phyloP scores from a whole-genome alignment of 2,797 vertebrate genomes.

The Gadopsis bispinosus region DNA sequence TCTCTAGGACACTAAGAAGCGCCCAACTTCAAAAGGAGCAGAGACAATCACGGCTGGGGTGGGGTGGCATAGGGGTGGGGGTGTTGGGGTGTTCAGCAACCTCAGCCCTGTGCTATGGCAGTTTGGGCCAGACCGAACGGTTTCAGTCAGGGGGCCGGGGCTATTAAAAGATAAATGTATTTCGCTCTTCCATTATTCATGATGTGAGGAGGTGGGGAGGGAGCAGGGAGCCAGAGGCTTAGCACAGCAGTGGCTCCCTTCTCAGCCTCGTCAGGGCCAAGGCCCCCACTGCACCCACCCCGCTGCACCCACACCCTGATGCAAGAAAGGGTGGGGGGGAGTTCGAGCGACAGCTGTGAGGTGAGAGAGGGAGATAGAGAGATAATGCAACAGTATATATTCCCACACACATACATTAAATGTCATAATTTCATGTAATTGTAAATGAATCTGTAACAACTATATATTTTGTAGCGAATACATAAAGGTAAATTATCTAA shows the following conservation, averaged over 20 bases:
- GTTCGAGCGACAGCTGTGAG: conserved; percentile 70
- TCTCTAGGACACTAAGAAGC: conserved; percentile 89
- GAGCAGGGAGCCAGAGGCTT: conserved; percentile 79
- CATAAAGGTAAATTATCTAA: neutral
- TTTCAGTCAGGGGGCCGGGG: conserved; percentile 76
- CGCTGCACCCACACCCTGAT: conserved; percentile 68
- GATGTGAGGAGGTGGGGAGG: conserved; percentile 79
- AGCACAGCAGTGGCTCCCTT: conserved; percentile 81
- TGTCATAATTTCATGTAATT: conserved; percentile 18
- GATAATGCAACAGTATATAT: conserved; percentile 69
- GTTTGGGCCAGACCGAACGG: conserved; percentile 77
- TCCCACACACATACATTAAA: conserved; percentile 42
- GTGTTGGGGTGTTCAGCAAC: conserved; percentile 64
- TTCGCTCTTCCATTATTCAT: conserved; percentile 89
- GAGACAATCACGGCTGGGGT: conserved; percentile 80
- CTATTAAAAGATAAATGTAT: conserved; percentile 91
- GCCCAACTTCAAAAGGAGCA: conserved; percentile 84
- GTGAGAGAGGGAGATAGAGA: conserved; percentile 64
- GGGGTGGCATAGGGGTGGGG: conserved; percentile 19
- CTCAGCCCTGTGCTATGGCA: conserved; percentile 68
- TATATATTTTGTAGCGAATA: neutral
- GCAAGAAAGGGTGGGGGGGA: conserved; percentile 62
- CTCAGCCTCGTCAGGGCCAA: conserved; percentile 71
- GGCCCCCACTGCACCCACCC: conserved; percentile 67
- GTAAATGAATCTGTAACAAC: neutral